Evolutionary conservation across 2,888 invertebrate species (phyloP), one percentile per base, ranked within the genome.

Genomic region (Venustoraphidia nigricollis): DNA sequence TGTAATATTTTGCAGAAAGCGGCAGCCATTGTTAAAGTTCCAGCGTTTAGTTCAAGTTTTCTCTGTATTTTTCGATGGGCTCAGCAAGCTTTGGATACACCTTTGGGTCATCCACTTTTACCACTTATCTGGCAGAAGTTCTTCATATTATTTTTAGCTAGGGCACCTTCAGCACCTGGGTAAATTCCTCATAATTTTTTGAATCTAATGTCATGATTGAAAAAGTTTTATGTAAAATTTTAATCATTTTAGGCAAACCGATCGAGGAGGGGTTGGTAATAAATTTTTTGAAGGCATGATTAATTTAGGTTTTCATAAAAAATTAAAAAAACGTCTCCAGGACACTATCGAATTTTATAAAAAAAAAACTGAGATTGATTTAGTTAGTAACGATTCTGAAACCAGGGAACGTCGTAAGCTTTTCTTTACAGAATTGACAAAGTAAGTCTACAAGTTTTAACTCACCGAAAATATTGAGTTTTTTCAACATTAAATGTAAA

Each of bases 41-140:
- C 70, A 35, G 58, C 68, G 1, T 75, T 77, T 52, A 67, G 73
- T n/a, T 67, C 72, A 0, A 67, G 68, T 46, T 72, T 69, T 53
- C 62, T 83, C 46, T 72, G 77, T 10, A 70, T 89, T 48, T 88
- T 82, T 59, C 77, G 87, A 50, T 86, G 83, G 77, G 81, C 81
- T 0, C 81, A 83, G 56, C 78, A 83, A 59, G 79, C 83, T 34
- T 60, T 83, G 36, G 81, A 78, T 55, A 77, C 82, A 48, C 74
- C 80, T 2, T 58, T 76, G 40, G 75, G 75, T 52, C 83, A 87
- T 65, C 80, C 83, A 1, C 64, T 84, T 34, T 66, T 83, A 37
- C 79, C 84, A 0, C 66, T 88, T 10, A 62, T 85, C 2, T 83
- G 82, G 76, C 87, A 88, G 61, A 77, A 81, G 57, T 89, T 89